A percentile compares a stretch with the other conserved stretches of the same genome.
Conservation (phyloP, 35 echinoderm and acorn worm genomes). For the Ophioderma brevispina region DNA sequence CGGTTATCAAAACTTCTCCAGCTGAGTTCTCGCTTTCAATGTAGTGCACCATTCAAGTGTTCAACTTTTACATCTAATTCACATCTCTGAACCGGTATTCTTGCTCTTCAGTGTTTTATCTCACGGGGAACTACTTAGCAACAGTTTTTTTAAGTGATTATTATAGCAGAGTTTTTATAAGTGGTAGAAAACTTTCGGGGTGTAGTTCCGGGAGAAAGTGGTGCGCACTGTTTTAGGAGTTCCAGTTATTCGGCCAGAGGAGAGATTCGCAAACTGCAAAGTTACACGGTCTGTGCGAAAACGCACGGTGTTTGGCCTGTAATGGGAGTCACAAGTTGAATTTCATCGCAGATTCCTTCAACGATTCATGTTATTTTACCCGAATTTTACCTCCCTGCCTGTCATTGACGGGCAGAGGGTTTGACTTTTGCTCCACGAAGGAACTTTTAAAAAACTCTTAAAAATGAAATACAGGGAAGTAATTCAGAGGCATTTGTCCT, state of each 20-base stretch:
- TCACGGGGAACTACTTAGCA: neutral
- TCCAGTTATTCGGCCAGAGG: slow-evolving; percentile 20
- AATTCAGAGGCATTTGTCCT: slow-evolving; percentile 70
- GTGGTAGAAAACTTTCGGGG: neutral
- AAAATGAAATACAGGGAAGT: slow-evolving; percentile 89
- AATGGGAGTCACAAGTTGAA: slow-evolving; percentile 25
- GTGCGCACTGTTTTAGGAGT: slow-evolving; percentile 4
- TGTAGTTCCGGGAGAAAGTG: slow-evolving; percentile 10
- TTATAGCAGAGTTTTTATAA: neutral
- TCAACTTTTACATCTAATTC: too few relatives aligned
- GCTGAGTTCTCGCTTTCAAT: too few relatives aligned
- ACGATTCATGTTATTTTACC: neutral
- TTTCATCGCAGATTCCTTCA: slow-evolving; percentile 12
- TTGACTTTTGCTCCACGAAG: neutral
- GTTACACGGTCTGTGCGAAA: too few relatives aligned
- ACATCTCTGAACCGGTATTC: too few relatives aligned
- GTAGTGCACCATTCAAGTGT: too few relatives aligned
- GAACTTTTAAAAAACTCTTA: slow-evolving; percentile 16
- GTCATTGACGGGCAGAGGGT: slow-evolving; percentile 27
- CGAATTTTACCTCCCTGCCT: neutral
- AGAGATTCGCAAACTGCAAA: neutral
- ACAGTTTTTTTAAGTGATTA: neutral
- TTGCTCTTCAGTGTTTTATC: too few relatives aligned
- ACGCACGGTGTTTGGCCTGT: neutral
- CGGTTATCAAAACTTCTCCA: too few relatives aligned